phyloP scores from a whole-genome alignment of 1,140 invertebrate genomes.

The Platyscapa corneri region DNA sequence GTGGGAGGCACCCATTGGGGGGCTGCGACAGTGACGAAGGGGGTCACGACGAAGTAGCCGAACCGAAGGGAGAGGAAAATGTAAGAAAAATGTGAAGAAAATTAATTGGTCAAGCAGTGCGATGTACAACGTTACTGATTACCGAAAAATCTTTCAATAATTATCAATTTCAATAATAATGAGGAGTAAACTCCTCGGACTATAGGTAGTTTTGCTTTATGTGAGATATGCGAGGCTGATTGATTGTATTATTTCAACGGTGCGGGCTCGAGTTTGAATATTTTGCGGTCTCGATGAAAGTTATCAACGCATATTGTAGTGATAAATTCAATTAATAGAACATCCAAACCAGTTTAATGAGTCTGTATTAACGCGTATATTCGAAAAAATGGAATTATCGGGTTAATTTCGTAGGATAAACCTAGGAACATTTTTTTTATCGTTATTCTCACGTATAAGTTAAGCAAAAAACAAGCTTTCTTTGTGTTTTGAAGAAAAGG shows the following conservation, averaged over 20 bases:
- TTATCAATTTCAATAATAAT: too few relatives aligned
- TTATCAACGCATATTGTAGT: not conserved
- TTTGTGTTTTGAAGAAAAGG: too few relatives aligned
- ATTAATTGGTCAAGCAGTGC: constrained; percentile 18
- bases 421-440: not conserved
- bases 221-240: not conserved
- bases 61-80: not conserved
- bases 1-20: not conserved
- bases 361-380: not conserved
- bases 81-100: constrained; percentile 5
- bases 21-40: not conserved
- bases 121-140: constrained; percentile 24
- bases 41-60: not conserved
- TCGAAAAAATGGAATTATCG: not conserved
- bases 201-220: constrained; percentile 2
- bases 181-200: too few relatives aligned
- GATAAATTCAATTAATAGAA: not conserved
- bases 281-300: constrained; percentile 3
- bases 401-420: not conserved
- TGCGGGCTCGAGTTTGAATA: not conserved
- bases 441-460: too few relatives aligned
- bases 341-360: not conserved
- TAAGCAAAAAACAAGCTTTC: too few relatives aligned
- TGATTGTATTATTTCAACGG: not conserved
- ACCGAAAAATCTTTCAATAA: constrained; percentile 29